These are phyloP conservation scores for Podabrus alpinus DNA, from an alignment of 2,888 invertebrate genomes.

Conservation along the genomic window DNA sequence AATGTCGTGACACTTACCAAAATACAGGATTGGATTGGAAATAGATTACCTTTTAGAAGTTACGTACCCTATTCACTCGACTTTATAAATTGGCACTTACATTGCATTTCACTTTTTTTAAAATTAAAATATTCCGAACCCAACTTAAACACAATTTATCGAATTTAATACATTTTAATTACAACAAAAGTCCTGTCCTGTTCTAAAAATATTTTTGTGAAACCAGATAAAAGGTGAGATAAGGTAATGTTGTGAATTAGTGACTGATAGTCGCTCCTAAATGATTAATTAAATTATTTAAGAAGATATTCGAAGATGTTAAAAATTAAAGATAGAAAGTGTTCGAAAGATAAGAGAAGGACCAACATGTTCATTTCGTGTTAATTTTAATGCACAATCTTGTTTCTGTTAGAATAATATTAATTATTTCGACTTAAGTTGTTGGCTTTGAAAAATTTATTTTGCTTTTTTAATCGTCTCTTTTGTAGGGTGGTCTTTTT, in stretches of 20 bases:
- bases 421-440: constrained; percentile 21
- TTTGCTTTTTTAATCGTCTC: constrained; percentile 7
- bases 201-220: neutral
- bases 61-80: neutral
- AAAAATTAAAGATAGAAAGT: constrained; percentile 28
- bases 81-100: neutral
- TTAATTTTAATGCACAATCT: constrained; percentile 33
- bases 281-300: constrained; percentile 38
- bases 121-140: neutral
- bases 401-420: constrained; percentile 26
- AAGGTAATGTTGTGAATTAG: constrained; percentile 32
- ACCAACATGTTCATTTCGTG: constrained; percentile 34
- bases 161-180: neutral
- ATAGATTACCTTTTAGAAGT: neutral
- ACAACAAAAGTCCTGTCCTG: neutral
- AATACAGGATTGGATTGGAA: constrained; percentile 4
- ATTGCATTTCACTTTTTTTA: neutral
- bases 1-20: constrained; percentile 5
- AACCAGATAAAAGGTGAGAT: constrained; percentile 6
- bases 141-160: neutral
- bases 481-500: constrained; percentile 9
- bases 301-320: constrained; percentile 34
- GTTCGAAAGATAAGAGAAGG: constrained; percentile 29
- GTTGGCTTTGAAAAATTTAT: constrained; percentile 1
- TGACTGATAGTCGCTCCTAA: constrained; percentile 34